Evolutionary conservation across 35 echinoderm and acorn worm genomes (phyloP), one percentile per base, ranked within the genome.

Genomic region (Heliocidaris tuberculata): DNA sequence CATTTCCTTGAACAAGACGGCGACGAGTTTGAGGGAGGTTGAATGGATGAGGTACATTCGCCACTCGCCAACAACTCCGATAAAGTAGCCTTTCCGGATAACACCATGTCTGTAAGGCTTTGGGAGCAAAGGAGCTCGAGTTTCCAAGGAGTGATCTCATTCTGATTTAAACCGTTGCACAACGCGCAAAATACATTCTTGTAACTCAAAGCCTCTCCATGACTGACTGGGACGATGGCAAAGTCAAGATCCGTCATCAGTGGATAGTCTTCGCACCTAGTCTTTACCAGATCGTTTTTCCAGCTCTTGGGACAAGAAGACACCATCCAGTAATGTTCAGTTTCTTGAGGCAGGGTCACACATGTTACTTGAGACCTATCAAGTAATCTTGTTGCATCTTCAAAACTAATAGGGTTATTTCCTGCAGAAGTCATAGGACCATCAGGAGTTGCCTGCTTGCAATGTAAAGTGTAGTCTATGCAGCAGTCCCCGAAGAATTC

Each of bases 401-500:
- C 9, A 31, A 93, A 93, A 17, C 7, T 13, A 5, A 7, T 31
- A 9, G 29, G 48, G 7, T 10, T 30, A 9, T 59, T 59, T 52
- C 6, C 91, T 30, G 5, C 91, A 93, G 91, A 48, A 32, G 48
- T 56, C 10, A 13, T 12, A 2, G n/a, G 16, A 17, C n/a, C 50
- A 59, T 31, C 47, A 13, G 17, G 29, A 50, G 47, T 59, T 59
- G 17, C 47, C 50, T 30, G 48, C 16, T 59, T 48, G 48, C 91
- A 93, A 52, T 30, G 13, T 12, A 5, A 31, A 16, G 13, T 48
- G 91, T 93, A 59, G 27, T 93, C 91, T 93, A 48, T 30, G 27
- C 91, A 93, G 27, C 91, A 93, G 48, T 93, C 91, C 19, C 50
- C 50, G 50, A 93, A 93, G n/a, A 29, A 93, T 93, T 30, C 50